Base-by-base conservation (phyloP, 2,113 vertebrate species). In the Strix uralensis region DNA sequence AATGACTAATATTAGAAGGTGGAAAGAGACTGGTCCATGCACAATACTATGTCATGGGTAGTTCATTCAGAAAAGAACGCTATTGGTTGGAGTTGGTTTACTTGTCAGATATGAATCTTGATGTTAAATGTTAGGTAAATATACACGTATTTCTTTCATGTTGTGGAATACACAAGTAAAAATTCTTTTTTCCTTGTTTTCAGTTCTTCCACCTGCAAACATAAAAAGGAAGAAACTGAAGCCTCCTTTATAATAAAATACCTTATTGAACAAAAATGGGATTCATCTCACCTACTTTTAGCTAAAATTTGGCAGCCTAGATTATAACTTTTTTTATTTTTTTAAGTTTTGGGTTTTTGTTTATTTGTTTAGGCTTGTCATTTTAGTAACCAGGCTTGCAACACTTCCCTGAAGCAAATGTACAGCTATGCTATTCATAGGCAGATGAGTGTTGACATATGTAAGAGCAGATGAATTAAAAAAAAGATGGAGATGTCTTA, bases 131-230 rank as follows among this genome's bases (percentile, higher is more conserved):
- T 58, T 69, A 38, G 3, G 8, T 40, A 58, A 25, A 1, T 40
- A 42, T 62, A 9, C 7, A 38, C 9, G 16, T 26, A 57, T 52
- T 61, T 82, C 26, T 55, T 80, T 14, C 25, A 16, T 38, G 4
- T 18, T 34, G 11, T 44, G 14, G 34, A 51, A 77, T 34, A 26
- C 2, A n/a, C 1, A 51, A 38, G 8, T 26, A 57, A 90, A 62
- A 27, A 26, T 21, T 19, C 15, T 14, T 2, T 42, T 23, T 21
- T 6, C 6, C 5, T 4, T 1, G 0, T 26, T 75, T 42, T 58
- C 21, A 54, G 8, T 66, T 89, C 12, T 74, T 73, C 13, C 3
- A 36, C 15, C 5, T 49, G 6, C 7, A 73, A 27, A 57, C 25
- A 57, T 6, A 25, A 20, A 86, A 73, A 38, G 7, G 8, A 57